Evolutionary conservation across 2,797 vertebrate species (phyloP), one percentile per base, ranked within the genome.

Genomic region (Clarias fuscus): DNA sequence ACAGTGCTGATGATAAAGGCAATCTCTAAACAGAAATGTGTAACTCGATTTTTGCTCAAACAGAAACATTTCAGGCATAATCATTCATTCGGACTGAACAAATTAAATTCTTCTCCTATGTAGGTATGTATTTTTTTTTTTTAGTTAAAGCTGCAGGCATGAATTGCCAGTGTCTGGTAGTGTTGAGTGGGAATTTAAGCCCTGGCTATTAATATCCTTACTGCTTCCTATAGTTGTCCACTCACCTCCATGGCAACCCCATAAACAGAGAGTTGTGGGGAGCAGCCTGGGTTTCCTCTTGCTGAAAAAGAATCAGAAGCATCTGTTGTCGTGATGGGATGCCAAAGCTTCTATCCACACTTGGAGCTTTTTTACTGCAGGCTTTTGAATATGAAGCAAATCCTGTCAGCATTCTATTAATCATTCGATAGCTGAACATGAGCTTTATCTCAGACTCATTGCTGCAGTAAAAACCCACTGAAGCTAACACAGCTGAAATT

Each of bases 141-240:
- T 53, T 48, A 17, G 40, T 67, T 30, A 18, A 40, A 7, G 8
- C 43, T 67, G 43, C 33, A n/a, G 43, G 65, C 62, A 24, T 76
- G 76, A 27, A 76, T 76, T 76, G 53, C 10, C 59, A 59, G 37
- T 83, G 64, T 30, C 33, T 40, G 59, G 77, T 43, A 58, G 83
- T 84, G 62, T 84, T 83, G 81, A 71, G 72, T 61, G 40, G 84
- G 76, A 79, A 61, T 80, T 79, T 86, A 79, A 24, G 22, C 86
- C 84, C 73, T 0, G 43, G 85, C 84, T 89, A 90, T 85, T 89
- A 90, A 91, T 87, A 89, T 83, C 67, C 76, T 67, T 71, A 84
- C 68, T 40, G 37, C 85, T 75, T 86, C 86, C 77, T 85, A 83
- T 40, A 83, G 84, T 89, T 89, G 84, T 86, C 85, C 82, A 48